phyloP scores from a whole-genome alignment of 1,140 invertebrate species.

The Lordiphosa collinella region DNA sequence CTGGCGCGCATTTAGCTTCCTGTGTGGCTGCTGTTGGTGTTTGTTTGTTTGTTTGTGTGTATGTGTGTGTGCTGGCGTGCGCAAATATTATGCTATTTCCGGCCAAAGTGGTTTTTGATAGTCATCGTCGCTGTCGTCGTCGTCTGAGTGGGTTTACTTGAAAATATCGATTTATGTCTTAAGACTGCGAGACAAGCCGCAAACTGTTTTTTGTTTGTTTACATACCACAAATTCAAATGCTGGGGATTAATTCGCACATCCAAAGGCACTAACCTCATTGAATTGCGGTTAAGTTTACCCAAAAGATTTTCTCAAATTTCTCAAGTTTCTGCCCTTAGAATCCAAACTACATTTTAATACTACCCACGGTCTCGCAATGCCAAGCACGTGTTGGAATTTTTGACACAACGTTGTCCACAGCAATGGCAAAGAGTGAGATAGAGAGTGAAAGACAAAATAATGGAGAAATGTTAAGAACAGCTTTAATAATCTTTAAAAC shows the following conservation, averaged over 20 bases:
- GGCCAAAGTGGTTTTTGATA: constrained; percentile 61
- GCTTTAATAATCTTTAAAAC: neutral
- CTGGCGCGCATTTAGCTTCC: constrained; percentile 37
- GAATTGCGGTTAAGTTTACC: constrained; percentile 10
- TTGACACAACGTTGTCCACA: constrained; percentile 10
- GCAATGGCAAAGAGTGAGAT: constrained; percentile 1
- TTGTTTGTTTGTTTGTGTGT: neutral
- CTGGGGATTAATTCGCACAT: constrained; percentile 28
- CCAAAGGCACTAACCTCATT: constrained; percentile 10
- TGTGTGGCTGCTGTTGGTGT: neutral
- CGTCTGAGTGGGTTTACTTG: constrained; percentile 25
- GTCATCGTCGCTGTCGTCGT: constrained; percentile 27
- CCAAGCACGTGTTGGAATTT: constrained; percentile 34
- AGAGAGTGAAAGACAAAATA: neutral
- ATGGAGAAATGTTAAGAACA: neutral
- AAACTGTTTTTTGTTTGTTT: constrained; percentile 27
- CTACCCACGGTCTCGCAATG: constrained; percentile 4
- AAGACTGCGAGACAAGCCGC: constrained; percentile 12
- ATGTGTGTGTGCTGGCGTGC: constrained; percentile 29
- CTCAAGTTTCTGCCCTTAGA: constrained; percentile 14
- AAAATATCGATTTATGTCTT: constrained; percentile 52
- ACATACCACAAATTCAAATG: constrained; percentile 30
- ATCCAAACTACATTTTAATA: constrained; percentile 34
- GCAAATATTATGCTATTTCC: constrained; percentile 63
- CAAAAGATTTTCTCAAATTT: constrained; percentile 31